A percentile compares a stretch with the other conserved stretches of the same genome.
Evolutionary conservation across 2,888 invertebrate genomes (phyloP).

Genomic region (Liodrosophila aerea): DNA sequence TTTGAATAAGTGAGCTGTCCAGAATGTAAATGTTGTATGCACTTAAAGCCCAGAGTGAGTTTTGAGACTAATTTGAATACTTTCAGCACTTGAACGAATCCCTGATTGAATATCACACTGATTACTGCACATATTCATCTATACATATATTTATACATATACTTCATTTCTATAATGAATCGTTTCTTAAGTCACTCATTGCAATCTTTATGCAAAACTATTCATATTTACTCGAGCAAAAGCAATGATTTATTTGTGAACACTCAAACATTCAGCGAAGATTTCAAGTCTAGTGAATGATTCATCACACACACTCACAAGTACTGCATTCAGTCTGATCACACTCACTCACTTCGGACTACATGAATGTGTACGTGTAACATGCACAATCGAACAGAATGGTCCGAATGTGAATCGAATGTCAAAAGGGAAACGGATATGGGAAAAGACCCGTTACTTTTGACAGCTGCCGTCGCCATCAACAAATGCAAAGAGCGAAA

Average conservation of each 20-base stretch:
- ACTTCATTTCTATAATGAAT: no score
- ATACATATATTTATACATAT: no score
- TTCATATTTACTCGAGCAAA: no score
- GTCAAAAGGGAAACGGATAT: conserved; percentile 4
- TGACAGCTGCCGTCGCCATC: conserved; percentile 34
- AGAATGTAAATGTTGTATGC: neutral
- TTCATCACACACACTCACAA: conserved; percentile 9
- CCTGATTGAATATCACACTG: no score
- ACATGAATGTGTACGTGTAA: neutral
- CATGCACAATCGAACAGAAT: conserved; percentile 14
- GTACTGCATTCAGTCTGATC: neutral
- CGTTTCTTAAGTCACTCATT: no score
- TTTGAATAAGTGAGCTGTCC: no score
- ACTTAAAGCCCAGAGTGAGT: no score
- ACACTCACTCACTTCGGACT: neutral
- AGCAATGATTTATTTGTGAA: neutral
- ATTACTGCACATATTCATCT: no score
- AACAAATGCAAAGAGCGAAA: conserved; percentile 2
- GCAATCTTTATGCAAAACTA: no score
- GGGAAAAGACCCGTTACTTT: conserved; percentile 13
- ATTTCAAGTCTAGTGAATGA: no score
- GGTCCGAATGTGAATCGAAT: neutral
- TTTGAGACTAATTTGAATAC: no score
- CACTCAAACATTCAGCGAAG: neutral
- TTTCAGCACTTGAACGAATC: no score